Percentiles rank a stretch among this genome's conserved stretches.
Conservation (phyloP, 2,113 vertebrate genomes). For the Microcebus jonahi region DNA sequence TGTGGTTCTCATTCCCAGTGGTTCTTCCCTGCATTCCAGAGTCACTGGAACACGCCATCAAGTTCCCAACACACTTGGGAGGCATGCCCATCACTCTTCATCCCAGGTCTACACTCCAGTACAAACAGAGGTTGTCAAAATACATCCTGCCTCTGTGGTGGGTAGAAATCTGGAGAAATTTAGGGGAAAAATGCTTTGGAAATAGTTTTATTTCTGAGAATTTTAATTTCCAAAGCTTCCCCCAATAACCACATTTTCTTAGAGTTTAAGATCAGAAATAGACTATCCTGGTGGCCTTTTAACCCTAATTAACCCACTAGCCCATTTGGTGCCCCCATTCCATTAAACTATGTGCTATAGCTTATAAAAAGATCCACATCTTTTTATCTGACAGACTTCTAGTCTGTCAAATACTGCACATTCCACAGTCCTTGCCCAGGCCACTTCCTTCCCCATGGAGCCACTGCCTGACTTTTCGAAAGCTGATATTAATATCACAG, state of each 20-base stretch:
- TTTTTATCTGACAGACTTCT: slow-evolving; percentile 66
- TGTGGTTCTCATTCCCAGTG: not conserved
- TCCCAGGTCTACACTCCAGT: slow-evolving; percentile 35
- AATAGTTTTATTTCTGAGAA: slow-evolving; percentile 66
- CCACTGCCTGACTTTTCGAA: slow-evolving; percentile 94
- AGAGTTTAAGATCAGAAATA: slow-evolving; percentile 56
- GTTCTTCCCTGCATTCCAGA: not conserved
- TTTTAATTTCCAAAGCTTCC: slow-evolving; percentile 41
- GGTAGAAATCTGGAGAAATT: slow-evolving; percentile 50
- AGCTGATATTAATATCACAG: slow-evolving; percentile 99
- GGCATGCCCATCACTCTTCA: not conserved
- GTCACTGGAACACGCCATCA: not conserved
- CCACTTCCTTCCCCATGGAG: slow-evolving; percentile 91
- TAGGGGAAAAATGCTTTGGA: not conserved
- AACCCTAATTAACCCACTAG: slow-evolving; percentile 65
- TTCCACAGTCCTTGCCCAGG: slow-evolving; percentile 93
- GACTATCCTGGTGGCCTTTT: slow-evolving; percentile 72
- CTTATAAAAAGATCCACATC: slow-evolving; percentile 70
- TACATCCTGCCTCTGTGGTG: slow-evolving; percentile 68
- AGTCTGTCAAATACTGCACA: slow-evolving; percentile 89
- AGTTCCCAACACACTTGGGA: slow-evolving; percentile 34
- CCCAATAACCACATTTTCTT: slow-evolving; percentile 60
- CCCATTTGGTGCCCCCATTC: not conserved
- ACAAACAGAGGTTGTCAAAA: slow-evolving; percentile 63
- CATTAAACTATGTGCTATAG: slow-evolving; percentile 52